Evolutionary conservation across 2,888 invertebrate genomes (phyloP).

Genomic region (Aleiodes alternator): DNA sequence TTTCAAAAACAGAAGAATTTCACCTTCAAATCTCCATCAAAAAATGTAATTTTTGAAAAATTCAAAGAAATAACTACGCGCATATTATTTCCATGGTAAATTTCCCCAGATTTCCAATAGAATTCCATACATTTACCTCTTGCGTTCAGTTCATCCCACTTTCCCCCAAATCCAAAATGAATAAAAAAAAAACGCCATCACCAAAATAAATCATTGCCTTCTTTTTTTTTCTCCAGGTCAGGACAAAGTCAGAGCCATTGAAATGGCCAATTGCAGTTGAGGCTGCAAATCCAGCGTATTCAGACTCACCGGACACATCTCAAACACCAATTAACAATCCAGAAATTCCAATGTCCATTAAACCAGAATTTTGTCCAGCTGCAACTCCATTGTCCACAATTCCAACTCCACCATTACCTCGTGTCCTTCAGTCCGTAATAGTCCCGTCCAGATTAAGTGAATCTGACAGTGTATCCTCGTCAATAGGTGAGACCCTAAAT

Average conservation of each 20-base stretch:
- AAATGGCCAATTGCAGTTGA: conserved; percentile 92
- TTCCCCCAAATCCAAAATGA: too few relatives aligned
- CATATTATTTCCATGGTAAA: too few relatives aligned
- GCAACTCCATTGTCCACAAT: conserved; percentile 81
- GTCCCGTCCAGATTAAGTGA: conserved; percentile 63
- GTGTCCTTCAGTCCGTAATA: conserved; percentile 76
- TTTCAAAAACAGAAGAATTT: too few relatives aligned
- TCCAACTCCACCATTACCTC: conserved; percentile 84
- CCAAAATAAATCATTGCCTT: conserved; percentile 19
- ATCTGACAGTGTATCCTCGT: conserved; percentile 64
- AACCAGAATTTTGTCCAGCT: conserved; percentile 76
- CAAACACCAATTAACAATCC: conserved; percentile 64
- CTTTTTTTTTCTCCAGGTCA: conserved; percentile 78
- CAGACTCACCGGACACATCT: conserved; percentile 62
- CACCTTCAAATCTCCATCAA: too few relatives aligned
- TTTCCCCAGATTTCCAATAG: too few relatives aligned
- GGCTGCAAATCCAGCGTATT: conserved; percentile 57
- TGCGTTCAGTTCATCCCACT: too few relatives aligned
- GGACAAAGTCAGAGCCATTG: conserved; percentile 88
- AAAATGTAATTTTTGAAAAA: too few relatives aligned
- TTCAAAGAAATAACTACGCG: too few relatives aligned
- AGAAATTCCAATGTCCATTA: conserved; percentile 45
- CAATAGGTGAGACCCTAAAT: conserved; percentile 81
- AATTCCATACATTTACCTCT: too few relatives aligned
- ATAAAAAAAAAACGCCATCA: neutral